Evolutionary conservation across 2,888 invertebrate species (phyloP), one percentile per base, ranked within the genome.

Genomic region (Malthinus flaveolus): DNA sequence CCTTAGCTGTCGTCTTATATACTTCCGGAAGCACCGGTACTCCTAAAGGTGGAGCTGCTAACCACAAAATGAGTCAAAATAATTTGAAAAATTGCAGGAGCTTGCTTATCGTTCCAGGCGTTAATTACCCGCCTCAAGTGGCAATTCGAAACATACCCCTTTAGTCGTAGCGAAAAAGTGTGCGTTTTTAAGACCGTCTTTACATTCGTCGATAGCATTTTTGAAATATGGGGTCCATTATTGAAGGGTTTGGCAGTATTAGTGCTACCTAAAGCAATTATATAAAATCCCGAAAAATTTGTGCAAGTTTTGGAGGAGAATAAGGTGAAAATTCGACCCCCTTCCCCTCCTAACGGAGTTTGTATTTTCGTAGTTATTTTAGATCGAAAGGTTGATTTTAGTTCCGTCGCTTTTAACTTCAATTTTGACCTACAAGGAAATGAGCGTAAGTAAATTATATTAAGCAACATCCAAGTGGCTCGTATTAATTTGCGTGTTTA

Each of bases 1-100:
- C 84, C 68, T 80, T 88, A 6, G 91, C 88, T 0, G 85, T 90
- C 44, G 86, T 93, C 11, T 78, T 92, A 11, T 93, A 92, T 70
- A 93, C 93, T 39, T 95, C 94, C 15, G 95, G 95, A n/a, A 94
- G 93, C 72, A 94, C 94, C 0, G 95, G 94, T 0, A 80, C 90
- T 13, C 94, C 94, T 5, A 95, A 94, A 85, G 94, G 92, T 83
- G 71, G n/a, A n/a, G 64, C 33, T 33, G n/a, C n/a, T n/a, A n/a
- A n/a, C 8, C 33, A 33, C 34, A 33, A 34, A 32, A 32, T n/a
- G 5, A 9, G 3, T 8, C 1, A 42, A 42, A 12, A 7, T 15
- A 7, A 31, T 11, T 9, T 37, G 1, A 15, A 10, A 1, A 15
- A 9, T 35, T 66, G 1, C 71, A 90, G 90, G 93, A 33, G 95